Evolutionary conservation across 2,888 invertebrate species (phyloP).

Genomic region (Dryococelus australis): DNA sequence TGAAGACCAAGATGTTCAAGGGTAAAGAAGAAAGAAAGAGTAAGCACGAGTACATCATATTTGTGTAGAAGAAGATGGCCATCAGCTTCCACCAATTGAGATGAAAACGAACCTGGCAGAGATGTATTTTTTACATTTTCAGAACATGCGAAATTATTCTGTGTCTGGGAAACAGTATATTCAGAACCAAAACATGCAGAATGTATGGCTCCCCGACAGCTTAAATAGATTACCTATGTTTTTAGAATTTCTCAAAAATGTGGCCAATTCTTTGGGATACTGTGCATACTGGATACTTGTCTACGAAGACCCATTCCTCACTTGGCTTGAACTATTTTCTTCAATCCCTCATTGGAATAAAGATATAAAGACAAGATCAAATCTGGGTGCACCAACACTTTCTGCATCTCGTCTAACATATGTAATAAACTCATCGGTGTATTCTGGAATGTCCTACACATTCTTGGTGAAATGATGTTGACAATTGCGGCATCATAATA

Average conservation of each 20-base stretch:
- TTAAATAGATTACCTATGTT: background rate
- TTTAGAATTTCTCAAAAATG: background rate
- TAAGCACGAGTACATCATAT: background rate
- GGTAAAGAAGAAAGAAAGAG: constrained; percentile 26
- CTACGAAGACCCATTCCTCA: background rate
- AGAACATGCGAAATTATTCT: no score
- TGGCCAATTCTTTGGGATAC: background rate
- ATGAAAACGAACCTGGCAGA: no score
- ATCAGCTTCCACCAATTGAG: no score
- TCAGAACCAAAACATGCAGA: background rate
- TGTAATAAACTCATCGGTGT: background rate
- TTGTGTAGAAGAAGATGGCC: background rate
- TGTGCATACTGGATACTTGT: background rate
- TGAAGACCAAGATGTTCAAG: background rate
- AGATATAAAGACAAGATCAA: background rate
- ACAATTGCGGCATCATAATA: background rate
- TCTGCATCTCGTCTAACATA: background rate
- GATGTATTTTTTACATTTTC: no score
- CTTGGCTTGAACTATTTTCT: background rate
- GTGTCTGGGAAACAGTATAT: no score
- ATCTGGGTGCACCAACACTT: background rate
- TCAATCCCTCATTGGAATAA: background rate
- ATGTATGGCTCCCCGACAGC: background rate
- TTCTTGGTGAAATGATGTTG: constrained; percentile 12
- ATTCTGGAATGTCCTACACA: background rate